These are phyloP conservation scores for Hypselothyrea guttata DNA, from an alignment of 2,888 invertebrate genomes.

Conservation along the genomic window DNA sequence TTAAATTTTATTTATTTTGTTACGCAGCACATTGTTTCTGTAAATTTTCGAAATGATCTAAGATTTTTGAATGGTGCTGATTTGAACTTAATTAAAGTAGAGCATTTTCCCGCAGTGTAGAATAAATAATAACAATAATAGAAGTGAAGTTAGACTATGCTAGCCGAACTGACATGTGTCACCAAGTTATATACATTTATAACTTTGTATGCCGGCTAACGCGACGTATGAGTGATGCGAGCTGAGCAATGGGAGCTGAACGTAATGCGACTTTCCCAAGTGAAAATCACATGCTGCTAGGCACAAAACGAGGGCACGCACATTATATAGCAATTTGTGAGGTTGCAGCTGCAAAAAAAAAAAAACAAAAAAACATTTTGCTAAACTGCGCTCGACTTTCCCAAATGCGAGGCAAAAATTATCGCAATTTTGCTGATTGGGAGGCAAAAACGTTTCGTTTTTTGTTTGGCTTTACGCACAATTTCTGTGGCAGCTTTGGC, in stretches of 20 bases:
- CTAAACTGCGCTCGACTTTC: slow-evolving; percentile 54
- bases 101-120: too few species aligned
- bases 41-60: too few species aligned
- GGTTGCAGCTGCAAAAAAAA: slow-evolving; percentile 44
- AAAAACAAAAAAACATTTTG: slow-evolving; percentile 23
- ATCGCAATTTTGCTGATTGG: slow-evolving; percentile 59
- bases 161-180: slow-evolving; percentile 18
- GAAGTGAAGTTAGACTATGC: too few species aligned
- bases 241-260: too few species aligned
- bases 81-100: too few species aligned
- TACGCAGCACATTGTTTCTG: too few species aligned
- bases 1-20: too few species aligned
- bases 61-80: too few species aligned
- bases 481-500: slow-evolving; percentile 26
- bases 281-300: slow-evolving; percentile 43
- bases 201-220: slow-evolving; percentile 1
- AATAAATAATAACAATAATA: too few species aligned
- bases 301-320: slow-evolving; percentile 72
- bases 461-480: slow-evolving; percentile 43
- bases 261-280: slow-evolving; percentile 47
- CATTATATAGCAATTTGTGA: slow-evolving; percentile 71
- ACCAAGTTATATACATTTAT: slow-evolving; percentile 6
- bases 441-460: slow-evolving; percentile 27
- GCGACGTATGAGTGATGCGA: slow-evolving; percentile 45
- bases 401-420: slow-evolving; percentile 47